Conservation (phyloP, 2,113 vertebrate species). For the Periophthalmodon schlosseri region DNA sequence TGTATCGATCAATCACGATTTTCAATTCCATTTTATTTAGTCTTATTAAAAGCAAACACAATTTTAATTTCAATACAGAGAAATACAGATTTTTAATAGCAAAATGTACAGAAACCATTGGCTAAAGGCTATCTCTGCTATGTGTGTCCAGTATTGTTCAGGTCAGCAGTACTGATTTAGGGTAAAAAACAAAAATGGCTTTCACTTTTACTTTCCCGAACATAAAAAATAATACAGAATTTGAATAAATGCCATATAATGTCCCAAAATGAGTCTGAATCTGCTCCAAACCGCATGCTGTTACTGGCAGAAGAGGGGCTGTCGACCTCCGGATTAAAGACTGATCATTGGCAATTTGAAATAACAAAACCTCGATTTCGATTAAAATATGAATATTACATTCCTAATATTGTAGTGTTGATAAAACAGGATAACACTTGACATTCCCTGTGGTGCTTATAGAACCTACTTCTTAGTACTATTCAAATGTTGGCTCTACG, state of each 20-base stretch:
- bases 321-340: background rate
- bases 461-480: background rate
- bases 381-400: background rate
- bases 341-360: background rate
- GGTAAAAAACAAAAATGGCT: no score
- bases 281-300: no score
- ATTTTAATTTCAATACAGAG: no score
- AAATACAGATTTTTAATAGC: no score
- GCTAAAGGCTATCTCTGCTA: no score
- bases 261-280: background rate
- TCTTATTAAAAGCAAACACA: no score
- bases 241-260: background rate
- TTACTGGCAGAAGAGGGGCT: no score
- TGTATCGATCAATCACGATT: no score
- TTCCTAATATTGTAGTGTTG: background rate
- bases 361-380: background rate
- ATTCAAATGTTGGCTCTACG: background rate
- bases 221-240: background rate
- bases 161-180: no score
- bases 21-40: no score
- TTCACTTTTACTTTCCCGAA: background rate
- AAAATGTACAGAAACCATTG: no score
- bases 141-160: no score
- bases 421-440: background rate
- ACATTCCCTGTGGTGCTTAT: background rate